Conservation (phyloP, 2,113 vertebrate species). For the Notiomystis cincta region DNA sequence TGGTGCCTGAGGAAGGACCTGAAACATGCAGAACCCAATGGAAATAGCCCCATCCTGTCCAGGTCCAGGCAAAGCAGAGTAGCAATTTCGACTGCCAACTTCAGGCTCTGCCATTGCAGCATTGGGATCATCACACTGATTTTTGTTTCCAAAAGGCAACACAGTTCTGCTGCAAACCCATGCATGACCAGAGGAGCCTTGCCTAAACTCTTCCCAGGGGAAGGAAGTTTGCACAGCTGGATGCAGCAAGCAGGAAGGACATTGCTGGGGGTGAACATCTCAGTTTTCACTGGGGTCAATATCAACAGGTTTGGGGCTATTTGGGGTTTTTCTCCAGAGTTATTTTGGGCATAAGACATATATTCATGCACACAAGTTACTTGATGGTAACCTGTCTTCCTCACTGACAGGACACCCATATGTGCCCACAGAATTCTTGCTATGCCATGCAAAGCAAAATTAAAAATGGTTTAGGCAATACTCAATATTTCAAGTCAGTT, state of each 20-base stretch:
- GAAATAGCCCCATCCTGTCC: neutral
- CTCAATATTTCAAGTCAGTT: neutral
- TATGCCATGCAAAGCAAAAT: neutral
- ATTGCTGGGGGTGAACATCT: rapidly evolving
- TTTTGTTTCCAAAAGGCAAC: neutral
- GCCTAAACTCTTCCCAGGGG: neutral
- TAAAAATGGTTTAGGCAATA: neutral
- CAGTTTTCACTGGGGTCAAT: neutral
- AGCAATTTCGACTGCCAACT: neutral
- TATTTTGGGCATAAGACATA: neutral
- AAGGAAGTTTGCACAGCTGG: neutral
- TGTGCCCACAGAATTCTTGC: neutral
- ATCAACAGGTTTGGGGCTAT: neutral
- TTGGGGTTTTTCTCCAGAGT: neutral
- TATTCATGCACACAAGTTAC: neutral
- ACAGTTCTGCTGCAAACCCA: neutral
- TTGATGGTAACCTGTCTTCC: neutral
- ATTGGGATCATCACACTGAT: neutral
- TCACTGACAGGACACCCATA: neutral
- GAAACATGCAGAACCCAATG: neutral
- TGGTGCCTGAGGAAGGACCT: neutral
- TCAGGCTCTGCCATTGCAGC: neutral
- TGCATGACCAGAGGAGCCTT: neutral
- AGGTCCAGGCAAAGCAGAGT: neutral
- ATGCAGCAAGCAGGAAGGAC: neutral